Evolutionary conservation across 1,140 invertebrate genomes (phyloP).

Genomic region (Bilobella aurantiaca): DNA sequence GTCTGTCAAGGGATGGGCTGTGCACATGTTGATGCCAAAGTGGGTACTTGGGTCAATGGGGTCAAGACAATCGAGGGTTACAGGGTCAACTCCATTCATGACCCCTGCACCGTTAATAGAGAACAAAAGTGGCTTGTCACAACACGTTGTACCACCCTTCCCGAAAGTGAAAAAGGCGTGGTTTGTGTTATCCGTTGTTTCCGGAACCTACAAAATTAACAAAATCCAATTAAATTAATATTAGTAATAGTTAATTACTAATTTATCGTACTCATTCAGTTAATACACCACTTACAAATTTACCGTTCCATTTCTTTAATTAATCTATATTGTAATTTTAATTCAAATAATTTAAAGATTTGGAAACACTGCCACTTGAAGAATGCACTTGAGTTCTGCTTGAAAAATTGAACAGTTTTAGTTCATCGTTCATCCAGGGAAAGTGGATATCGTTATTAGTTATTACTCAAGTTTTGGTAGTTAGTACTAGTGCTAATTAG

Average conservation of each 20-base stretch:
- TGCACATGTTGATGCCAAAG: conserved; percentile 33
- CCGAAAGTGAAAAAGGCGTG: not conserved
- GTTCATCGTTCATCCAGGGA: not conserved
- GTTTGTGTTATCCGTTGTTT: conserved; percentile 5
- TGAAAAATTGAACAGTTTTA: no score
- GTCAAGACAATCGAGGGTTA: conserved; percentile 28
- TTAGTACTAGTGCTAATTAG: no score
- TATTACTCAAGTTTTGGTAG: no score
- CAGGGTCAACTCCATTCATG: conserved; percentile 2
- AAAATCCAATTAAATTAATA: not conserved
- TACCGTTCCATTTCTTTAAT: no score
- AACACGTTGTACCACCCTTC: not conserved
- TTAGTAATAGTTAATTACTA: not conserved
- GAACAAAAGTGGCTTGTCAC: not conserved
- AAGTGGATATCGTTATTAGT: no score
- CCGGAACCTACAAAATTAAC: conserved; percentile 8
- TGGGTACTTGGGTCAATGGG: conserved; percentile 35
- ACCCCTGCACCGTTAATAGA: not conserved
- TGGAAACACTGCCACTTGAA: no score
- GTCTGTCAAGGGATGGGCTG: conserved; percentile 41
- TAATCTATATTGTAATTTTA: no score
- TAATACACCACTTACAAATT: no score
- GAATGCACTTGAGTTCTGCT: no score
- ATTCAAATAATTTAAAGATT: no score
- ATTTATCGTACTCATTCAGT: no score